A percentile compares a stretch with the other conserved stretches of the same genome.
These are phyloP conservation scores for Saturnia japonica DNA, from an alignment of 2,888 invertebrate genomes.

Conservation along the genomic window DNA sequence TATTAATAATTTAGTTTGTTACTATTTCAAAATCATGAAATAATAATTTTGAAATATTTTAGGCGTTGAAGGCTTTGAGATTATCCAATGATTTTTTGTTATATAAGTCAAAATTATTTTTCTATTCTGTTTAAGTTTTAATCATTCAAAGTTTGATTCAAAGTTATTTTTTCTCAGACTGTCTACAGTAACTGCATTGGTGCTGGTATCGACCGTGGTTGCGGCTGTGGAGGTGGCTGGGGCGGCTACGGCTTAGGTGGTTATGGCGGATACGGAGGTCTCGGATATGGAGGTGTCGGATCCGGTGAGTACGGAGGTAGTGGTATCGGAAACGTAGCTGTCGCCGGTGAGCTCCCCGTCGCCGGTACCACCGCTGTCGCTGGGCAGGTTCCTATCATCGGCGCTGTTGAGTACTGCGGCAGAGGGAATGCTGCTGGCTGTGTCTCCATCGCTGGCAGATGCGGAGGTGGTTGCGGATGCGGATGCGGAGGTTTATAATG, in stretches of 20 bases:
- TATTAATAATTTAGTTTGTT: too few relatives aligned
- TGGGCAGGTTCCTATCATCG: conserved; percentile 38
- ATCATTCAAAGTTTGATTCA: conserved; percentile 10
- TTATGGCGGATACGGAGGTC: conserved; percentile 21
- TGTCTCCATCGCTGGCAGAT: conserved; percentile 42
- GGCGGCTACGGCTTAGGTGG: conserved; percentile 31
- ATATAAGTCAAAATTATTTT: too few relatives aligned
- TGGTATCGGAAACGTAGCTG: conserved; percentile 41
- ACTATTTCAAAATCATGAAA: too few relatives aligned
- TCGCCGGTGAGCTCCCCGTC: conserved; percentile 37
- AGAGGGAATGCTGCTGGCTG: conserved; percentile 40
- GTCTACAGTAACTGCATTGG: background rate
- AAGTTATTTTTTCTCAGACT: background rate
- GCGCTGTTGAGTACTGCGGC: conserved; percentile 42
- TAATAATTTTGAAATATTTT: too few relatives aligned
- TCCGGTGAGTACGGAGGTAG: conserved; percentile 34
- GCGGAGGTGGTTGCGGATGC: conserved; percentile 35
- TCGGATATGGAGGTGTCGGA: conserved; percentile 20
- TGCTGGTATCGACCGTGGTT: background rate
- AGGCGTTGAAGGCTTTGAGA: too few relatives aligned
- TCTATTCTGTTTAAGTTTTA: too few relatives aligned
- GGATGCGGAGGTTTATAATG: conserved; percentile 19
- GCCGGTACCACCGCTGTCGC: conserved; percentile 34
- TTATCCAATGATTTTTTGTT: too few relatives aligned
- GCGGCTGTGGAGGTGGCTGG: conserved; percentile 25